These are phyloP conservation scores for Artibeus lituratus DNA, from an alignment of 2,797 vertebrate species.

Conservation along the genomic window DNA sequence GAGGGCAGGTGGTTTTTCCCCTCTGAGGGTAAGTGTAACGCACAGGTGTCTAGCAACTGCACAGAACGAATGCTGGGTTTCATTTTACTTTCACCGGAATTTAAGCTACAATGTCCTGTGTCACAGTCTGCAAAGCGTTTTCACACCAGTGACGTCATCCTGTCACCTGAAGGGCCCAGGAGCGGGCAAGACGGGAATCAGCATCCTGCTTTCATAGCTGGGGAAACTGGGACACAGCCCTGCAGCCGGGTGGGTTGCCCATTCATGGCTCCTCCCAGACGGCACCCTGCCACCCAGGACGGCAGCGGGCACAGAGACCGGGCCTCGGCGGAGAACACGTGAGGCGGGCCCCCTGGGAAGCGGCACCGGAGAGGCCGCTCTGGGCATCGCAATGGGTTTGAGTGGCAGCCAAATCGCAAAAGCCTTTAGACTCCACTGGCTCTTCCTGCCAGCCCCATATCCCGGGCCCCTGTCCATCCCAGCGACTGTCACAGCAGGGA, in stretches of 20 bases:
- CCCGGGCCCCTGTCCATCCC: not conserved
- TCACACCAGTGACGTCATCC: too few species aligned
- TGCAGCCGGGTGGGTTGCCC: fast-evolving
- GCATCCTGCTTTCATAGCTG: not conserved
- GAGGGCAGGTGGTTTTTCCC: fast-evolving
- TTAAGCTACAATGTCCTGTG: fast-evolving
- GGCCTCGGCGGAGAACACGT: fast-evolving
- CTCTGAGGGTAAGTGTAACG: fast-evolving
- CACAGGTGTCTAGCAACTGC: fast-evolving
- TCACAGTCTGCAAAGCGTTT: not conserved
- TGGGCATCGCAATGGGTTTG: not conserved
- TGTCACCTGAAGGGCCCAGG: not conserved
- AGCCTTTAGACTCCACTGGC: too few species aligned
- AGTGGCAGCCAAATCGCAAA: not conserved
- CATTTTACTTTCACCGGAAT: not conserved
- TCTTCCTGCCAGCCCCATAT: fast-evolving
- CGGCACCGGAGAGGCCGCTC: fast-evolving
- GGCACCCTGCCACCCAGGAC: too few species aligned
- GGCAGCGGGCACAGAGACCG: fast-evolving
- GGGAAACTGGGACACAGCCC: not conserved
- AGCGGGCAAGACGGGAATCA: not conserved
- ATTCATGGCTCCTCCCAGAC: not conserved
- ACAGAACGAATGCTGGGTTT: not conserved
- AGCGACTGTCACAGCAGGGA: fast-evolving
- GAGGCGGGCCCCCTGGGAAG: too few species aligned